These are phyloP conservation scores for Austrolebias charrua DNA, from an alignment of 2,797 vertebrate genomes.

Conservation along the genomic window DNA sequence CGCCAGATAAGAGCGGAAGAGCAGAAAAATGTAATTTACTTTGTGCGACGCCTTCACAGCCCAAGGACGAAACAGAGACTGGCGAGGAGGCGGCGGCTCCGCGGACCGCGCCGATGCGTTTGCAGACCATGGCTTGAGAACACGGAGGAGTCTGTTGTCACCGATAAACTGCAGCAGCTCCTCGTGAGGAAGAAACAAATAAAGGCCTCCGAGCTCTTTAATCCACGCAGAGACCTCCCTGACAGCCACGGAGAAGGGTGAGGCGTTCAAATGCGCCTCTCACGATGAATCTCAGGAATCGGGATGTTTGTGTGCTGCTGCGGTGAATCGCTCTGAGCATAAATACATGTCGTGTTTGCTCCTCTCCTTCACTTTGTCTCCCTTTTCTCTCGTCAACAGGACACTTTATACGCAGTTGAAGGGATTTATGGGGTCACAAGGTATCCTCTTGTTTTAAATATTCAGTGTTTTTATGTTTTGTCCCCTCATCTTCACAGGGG, in stretches of 20 bases:
- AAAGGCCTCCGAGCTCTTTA: slow-evolving; percentile 55
- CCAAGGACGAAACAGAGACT: slow-evolving; percentile 65
- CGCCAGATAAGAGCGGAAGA: slow-evolving; percentile 41
- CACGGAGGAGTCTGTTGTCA: slow-evolving; percentile 35
- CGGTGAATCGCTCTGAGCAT: slow-evolving; percentile 26
- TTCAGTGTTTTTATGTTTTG: background rate
- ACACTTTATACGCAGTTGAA: slow-evolving; percentile 69
- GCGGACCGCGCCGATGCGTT: slow-evolving; percentile 17
- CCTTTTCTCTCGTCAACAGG: slow-evolving; percentile 71
- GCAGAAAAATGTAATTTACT: slow-evolving; percentile 31
- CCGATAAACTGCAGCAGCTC: slow-evolving; percentile 56
- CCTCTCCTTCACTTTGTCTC: slow-evolving; percentile 42
- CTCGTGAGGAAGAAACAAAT: slow-evolving; percentile 14
- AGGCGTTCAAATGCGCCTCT: slow-evolving; percentile 35
- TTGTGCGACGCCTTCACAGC: slow-evolving; percentile 33
- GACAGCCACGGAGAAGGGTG: slow-evolving; percentile 70
- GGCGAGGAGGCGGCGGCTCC: background rate
- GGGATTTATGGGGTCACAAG: slow-evolving; percentile 86
- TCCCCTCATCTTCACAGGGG: slow-evolving; percentile 1
- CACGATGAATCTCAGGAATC: slow-evolving; percentile 27
- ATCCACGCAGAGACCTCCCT: slow-evolving; percentile 52
- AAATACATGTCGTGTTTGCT: slow-evolving; percentile 27
- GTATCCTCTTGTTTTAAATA: slow-evolving; percentile 56
- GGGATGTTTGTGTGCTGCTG: slow-evolving; percentile 12
- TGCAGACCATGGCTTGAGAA: slow-evolving; percentile 65